phyloP scores from a whole-genome alignment of 2,888 invertebrate species.

The Anthophora plumipes region DNA sequence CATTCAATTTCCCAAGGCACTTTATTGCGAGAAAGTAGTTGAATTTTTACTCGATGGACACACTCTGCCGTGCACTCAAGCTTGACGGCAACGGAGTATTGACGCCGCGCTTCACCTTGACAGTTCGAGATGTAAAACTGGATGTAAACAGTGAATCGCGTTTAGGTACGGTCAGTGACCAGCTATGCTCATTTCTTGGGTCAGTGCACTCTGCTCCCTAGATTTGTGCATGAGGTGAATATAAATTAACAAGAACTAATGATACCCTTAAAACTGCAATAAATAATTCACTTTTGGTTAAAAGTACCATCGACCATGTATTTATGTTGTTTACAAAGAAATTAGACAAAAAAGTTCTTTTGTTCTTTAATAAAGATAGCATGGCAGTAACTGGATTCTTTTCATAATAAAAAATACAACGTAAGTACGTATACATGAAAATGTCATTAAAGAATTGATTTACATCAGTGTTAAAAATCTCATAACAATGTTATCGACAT shows the following conservation, averaged over 20 bases:
- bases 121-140: conserved; percentile 51
- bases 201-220: conserved; percentile 56
- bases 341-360: background rate
- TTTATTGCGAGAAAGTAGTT: conserved; percentile 11
- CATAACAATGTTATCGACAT: background rate
- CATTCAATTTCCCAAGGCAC: conserved; percentile 35
- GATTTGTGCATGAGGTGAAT: conserved; percentile 4
- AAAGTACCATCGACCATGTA: background rate
- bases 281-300: background rate
- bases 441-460: background rate
- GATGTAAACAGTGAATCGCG: conserved; percentile 65
- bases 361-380: background rate
- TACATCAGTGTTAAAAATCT: background rate
- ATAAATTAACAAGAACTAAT: conserved; percentile 13
- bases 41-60: conserved; percentile 22
- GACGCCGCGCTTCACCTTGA: conserved; percentile 38
- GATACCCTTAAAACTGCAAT: background rate
- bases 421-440: background rate
- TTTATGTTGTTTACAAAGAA: background rate
- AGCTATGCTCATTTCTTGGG: conserved; percentile 41
- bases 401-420: conserved; percentile 10
- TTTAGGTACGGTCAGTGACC: conserved; percentile 66
- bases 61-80: conserved; percentile 15
- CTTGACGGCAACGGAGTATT: conserved; percentile 32
- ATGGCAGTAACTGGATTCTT: background rate